Evolutionary conservation across 2,888 invertebrate species (phyloP).

Genomic region (Chydorus sphaericus): DNA sequence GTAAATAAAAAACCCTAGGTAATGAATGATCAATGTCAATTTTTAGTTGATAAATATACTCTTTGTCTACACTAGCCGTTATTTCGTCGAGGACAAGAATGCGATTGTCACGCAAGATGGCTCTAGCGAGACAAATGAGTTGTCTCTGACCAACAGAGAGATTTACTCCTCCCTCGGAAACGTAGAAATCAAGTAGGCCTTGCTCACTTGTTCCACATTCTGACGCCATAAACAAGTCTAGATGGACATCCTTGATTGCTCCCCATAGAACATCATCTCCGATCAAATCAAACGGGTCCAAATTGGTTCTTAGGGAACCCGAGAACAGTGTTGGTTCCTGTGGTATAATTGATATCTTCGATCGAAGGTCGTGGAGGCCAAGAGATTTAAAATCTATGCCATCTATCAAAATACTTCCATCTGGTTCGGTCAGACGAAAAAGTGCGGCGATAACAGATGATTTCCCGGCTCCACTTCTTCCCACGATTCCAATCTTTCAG

Average conservation of each 20-base stretch:
- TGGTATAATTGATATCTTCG: conserved; percentile 77
- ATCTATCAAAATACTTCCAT: conserved; percentile 31
- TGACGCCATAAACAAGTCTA: no score
- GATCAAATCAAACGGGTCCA: conserved; percentile 75
- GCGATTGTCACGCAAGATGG: conserved; percentile 65
- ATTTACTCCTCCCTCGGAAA: conserved; percentile 54
- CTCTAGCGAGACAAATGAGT: conserved; percentile 73
- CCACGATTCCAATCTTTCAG: conserved; percentile 20
- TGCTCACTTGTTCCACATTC: no score
- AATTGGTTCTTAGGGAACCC: conserved; percentile 70
- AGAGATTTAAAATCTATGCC: conserved; percentile 29
- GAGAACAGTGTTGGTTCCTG: conserved; percentile 82
- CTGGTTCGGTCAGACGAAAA: conserved; percentile 31
- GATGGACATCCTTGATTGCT: conserved; percentile 69
- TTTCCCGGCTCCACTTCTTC: conserved; percentile 28
- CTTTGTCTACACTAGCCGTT: conserved; percentile 85
- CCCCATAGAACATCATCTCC: conserved; percentile 65
- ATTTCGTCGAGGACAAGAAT: conserved; percentile 83
- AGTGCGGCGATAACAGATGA: conserved; percentile 32
- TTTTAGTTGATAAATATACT: conserved; percentile 32
- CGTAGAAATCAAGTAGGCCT: conserved; percentile 25
- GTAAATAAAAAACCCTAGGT: no score
- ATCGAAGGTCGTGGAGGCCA: conserved; percentile 51
- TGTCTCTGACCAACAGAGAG: conserved; percentile 85
- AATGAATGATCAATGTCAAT: neutral